A percentile compares a stretch with the other conserved stretches of the same genome.
Conservation (phyloP, 2,888 invertebrate genomes). For the Eristalis pertinax region DNA sequence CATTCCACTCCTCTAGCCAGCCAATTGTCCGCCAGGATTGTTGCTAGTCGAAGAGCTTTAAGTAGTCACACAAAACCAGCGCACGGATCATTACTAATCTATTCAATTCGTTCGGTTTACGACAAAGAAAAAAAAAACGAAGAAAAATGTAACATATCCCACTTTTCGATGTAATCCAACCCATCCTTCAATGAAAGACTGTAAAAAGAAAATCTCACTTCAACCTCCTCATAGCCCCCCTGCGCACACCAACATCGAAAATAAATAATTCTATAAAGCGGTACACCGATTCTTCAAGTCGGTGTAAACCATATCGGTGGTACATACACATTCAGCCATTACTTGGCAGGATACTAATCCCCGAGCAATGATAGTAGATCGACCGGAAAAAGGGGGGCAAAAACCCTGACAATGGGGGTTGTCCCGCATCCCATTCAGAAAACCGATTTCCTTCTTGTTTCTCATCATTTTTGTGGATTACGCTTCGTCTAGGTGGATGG, state of each 20-base stretch:
- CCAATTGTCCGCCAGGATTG: neutral
- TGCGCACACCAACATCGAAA: conserved; percentile 9
- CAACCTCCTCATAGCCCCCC: neutral
- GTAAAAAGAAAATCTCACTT: neutral
- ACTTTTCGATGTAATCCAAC: neutral
- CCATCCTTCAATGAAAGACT: neutral
- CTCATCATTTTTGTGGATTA: conserved; percentile 19
- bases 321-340: conserved; percentile 21
- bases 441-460: conserved; percentile 4
- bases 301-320: conserved; percentile 22
- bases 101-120: conserved; percentile 1
- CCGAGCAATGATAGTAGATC: conserved; percentile 34
- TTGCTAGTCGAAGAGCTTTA: neutral
- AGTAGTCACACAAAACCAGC: conserved; percentile 17
- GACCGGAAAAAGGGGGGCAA: conserved; percentile 26
- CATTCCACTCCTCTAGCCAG: neutral
- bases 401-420: conserved; percentile 19
- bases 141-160: conserved; percentile 8
- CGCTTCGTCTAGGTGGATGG: conserved; percentile 12
- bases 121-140: no score
- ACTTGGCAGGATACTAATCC: conserved; percentile 59
- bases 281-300: conserved; percentile 27
- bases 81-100: conserved; percentile 23
- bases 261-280: conserved; percentile 52
- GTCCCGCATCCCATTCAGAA: conserved; percentile 5